phyloP scores from a whole-genome alignment of 2,888 invertebrate genomes.

The Calliscelio sp. region DNA sequence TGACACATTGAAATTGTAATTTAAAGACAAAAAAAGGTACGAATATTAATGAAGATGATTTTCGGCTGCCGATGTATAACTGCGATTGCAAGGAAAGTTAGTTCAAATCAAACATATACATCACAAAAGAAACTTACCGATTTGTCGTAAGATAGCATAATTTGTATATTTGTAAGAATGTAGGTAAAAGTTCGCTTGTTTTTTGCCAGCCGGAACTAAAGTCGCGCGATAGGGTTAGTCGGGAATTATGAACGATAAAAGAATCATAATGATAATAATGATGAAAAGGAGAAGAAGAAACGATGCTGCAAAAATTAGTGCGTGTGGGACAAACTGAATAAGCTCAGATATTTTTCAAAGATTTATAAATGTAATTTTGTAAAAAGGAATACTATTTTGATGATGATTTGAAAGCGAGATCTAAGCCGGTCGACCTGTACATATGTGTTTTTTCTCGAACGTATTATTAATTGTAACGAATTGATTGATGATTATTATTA shows the following conservation, averaged over 20 bases:
- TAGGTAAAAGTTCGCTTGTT: slow-evolving; percentile 68
- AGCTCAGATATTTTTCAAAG: slow-evolving; percentile 83
- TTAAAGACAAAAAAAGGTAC: background rate
- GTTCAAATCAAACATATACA: slow-evolving; percentile 69
- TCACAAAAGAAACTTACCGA: slow-evolving; percentile 56
- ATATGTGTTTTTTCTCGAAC: slow-evolving; percentile 83
- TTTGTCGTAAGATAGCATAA: slow-evolving; percentile 69
- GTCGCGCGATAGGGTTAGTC: slow-evolving; percentile 50
- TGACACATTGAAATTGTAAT: background rate
- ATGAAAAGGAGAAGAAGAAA: background rate
- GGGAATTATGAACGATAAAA: slow-evolving; percentile 21
- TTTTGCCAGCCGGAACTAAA: slow-evolving; percentile 61
- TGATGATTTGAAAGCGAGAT: slow-evolving; percentile 78
- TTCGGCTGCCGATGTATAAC: slow-evolving; percentile 10
- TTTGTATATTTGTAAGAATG: slow-evolving; percentile 73
- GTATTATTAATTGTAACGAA: slow-evolving; percentile 78
- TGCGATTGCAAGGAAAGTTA: slow-evolving; percentile 32
- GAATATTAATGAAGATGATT: background rate
- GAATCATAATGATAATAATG: slow-evolving; percentile 4
- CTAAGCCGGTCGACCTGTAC: slow-evolving; percentile 82
- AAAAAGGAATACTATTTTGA: slow-evolving; percentile 83
- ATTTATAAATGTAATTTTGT: slow-evolving; percentile 86
- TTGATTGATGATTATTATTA: slow-evolving; percentile 52
- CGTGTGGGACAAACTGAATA: slow-evolving; percentile 74
- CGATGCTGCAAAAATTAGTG: slow-evolving; percentile 68